Base-by-base conservation (phyloP, 2,888 invertebrate genomes). In the Petrophora chlorosata region DNA sequence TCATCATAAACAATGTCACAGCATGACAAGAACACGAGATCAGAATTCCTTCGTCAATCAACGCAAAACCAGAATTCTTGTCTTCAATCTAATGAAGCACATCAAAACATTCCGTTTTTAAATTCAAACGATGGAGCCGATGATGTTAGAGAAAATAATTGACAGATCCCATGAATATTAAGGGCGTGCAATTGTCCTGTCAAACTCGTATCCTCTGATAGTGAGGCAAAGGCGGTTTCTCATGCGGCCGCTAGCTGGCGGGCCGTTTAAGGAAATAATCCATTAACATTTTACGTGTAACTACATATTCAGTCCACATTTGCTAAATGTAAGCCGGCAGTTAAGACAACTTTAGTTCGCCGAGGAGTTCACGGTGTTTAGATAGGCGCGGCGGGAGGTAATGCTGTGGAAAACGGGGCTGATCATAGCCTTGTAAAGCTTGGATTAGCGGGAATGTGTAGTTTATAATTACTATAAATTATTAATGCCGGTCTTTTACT, bases 221-320 rank as follows among this genome's bases (percentile, higher is more conserved):
- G 68, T 66, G 58, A 58, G 58, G 49, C 13, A 23, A 22, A 26
- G 34, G 65, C 61, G 56, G 71, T 70, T 73, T 76, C 74, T 72
- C 73, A 73, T 70, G 70, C 63, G 57, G 57, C 65, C 52, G 61
- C 63, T 61, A 64, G 66, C 54, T 70, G 64, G 63, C 59, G 60
- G 65, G 54, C 79, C 75, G 57, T 60, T 72, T 76, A 79, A 75
- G 83, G 84, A 73, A 79, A 79, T 76, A 76, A 82, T 78, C 82
- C 77, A 85, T 84, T 85, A 81, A 74, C 78, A 79, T 82, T 83
- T 78, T 72, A 70, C 73, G 63, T 70, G 64, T 68, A 72, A 75
- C 72, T 70, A 79, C 71, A 75, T 75, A 78, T 77, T 73, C 73
- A 74, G 68, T 56, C 65, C 50, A 61, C 28, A 46, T 49, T 46